Percentiles rank a stretch among this genome's conserved stretches.
phyloP scores from a whole-genome alignment of 2,888 invertebrate genomes.

The Melinaea marsaeus region DNA sequence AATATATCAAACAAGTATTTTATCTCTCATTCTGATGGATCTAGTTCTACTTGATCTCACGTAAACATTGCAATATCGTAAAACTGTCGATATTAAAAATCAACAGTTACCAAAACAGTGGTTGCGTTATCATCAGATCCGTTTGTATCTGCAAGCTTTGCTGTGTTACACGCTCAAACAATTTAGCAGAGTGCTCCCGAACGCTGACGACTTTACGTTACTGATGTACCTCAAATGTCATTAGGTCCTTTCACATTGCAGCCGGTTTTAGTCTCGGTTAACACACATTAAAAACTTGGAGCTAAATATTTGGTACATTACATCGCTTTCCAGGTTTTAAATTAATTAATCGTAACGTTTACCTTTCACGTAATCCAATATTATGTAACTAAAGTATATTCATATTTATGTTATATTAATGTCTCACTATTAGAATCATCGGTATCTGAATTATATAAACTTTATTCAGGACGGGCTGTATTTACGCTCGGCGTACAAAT shows the following conservation, averaged over 20 bases:
- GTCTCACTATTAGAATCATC: conserved; percentile 1
- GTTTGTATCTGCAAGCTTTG: conserved; percentile 10
- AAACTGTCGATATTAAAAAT: not conserved
- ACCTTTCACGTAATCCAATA: too few species aligned
- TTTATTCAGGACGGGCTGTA: conserved; percentile 16
- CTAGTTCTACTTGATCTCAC: too few species aligned
- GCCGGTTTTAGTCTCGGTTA: conserved; percentile 14
- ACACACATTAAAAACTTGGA: not conserved
- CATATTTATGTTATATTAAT: too few species aligned
- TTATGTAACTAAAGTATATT: too few species aligned
- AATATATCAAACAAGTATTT: too few species aligned
- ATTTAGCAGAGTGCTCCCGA: conserved; percentile 38
- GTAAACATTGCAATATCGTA: not conserved
- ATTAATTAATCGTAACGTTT: too few species aligned
- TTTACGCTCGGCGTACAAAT: conserved; percentile 30
- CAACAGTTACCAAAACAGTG: not conserved
- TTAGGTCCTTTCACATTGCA: conserved; percentile 17
- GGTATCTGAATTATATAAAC: conserved; percentile 12
- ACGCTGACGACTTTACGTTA: conserved; percentile 22
- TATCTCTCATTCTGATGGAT: too few species aligned
- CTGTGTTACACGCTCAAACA: conserved; percentile 23
- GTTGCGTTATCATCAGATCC: conserved; percentile 14
- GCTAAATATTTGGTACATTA: not conserved
- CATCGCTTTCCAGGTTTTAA: not conserved
- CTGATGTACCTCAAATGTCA: conserved; percentile 18